Base-by-base conservation (phyloP, 2,888 invertebrate species). In the Ichneumon xanthorius region DNA sequence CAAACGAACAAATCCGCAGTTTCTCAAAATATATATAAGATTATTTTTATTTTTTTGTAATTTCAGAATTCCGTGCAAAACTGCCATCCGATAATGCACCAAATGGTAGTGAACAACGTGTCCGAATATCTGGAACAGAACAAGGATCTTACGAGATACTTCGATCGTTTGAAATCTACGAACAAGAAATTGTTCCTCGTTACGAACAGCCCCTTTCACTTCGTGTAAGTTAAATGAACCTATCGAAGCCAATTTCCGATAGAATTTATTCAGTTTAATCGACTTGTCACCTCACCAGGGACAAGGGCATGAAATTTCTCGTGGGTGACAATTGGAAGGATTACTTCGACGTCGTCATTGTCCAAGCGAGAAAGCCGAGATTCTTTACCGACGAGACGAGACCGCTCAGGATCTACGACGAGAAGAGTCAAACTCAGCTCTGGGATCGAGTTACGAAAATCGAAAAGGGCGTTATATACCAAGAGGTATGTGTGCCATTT, bases 191-290 rank as follows among this genome's bases (percentile, higher is more conserved):
- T 99, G 88, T 99, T 99, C 94, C 95, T 99, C 81, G 98, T 99
- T 16, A 99, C 99, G 11, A 99, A 99, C 93, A 99, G 99, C 93
- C 99, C 99, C 0, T 99, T 96, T 93, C 97, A 97, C 91, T 99
- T 99, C 95, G 99, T 98, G 98, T 97, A 95, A 96, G 97, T 95
- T 70, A 26, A 48, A 53, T 73, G 40, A 58, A 16, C 0, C 16
- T 14, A 63, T 53, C n/a, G 1, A 67, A 65, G 16, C 14, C 70
- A 37, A 50, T 63, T 50, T 63, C 58, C 5, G 7, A 5, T 6
- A 40, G 14, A n/a, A 71, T 33, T 53, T 1, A 55, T 37, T 22
- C 9, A 4, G 0, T 55, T 22, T 19, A 14, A 7, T 30, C n/a
- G 37, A 58, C 30, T 16, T 0, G 11, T 14, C 11, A 2, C 40